Base-by-base conservation (phyloP, 1,140 invertebrate genomes). In the Aethina tumida region DNA sequence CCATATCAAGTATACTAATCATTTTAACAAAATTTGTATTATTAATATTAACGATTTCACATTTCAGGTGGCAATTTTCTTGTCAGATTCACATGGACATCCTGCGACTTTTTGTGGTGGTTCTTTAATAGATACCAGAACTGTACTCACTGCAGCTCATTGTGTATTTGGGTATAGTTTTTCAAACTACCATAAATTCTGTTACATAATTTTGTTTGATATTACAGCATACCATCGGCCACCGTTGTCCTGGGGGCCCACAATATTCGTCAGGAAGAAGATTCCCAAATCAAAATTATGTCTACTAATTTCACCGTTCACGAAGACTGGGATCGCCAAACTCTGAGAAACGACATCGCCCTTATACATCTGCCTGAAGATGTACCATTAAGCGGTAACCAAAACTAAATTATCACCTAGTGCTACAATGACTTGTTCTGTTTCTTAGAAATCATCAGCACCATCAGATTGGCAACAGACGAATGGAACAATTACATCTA, bases 81-180 rank as follows among this genome's bases (percentile, higher is more conserved):
- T n/a, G n/a, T n/a, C n/a, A n/a, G n/a, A n/a, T n/a, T n/a, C n/a
- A n/a, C n/a, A n/a, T n/a, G n/a, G n/a, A n/a, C n/a, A n/a, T n/a
- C 33, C 33, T 9, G 25, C 28, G 19, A 8, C 16, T 12, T 60
- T 65, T 38, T 77, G 74, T 41, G 73, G 73, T 8, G 74, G 66
- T 10, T 63, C 68, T 0, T 52, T 77, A 5, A 62, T 75, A 34
- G 55, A 53, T 7, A 45, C 53, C 4, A 35, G 55, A 1, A 70
- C 55, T 45, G 56, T 73, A 22, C 35, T 75, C 1, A 72, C 70
- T 5, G 73, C 74, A 4, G 73, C 69, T 10, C 74, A 77, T 49
- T 77, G 74, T 46, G 41, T 62, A 18, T 46, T 34, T 6, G 16
- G 36, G 45, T 47, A 39, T 24, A 24, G 7, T 24, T 24, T 24